phyloP scores from a whole-genome alignment of 2,797 vertebrate species.

The Halcyon chelicuti region DNA sequence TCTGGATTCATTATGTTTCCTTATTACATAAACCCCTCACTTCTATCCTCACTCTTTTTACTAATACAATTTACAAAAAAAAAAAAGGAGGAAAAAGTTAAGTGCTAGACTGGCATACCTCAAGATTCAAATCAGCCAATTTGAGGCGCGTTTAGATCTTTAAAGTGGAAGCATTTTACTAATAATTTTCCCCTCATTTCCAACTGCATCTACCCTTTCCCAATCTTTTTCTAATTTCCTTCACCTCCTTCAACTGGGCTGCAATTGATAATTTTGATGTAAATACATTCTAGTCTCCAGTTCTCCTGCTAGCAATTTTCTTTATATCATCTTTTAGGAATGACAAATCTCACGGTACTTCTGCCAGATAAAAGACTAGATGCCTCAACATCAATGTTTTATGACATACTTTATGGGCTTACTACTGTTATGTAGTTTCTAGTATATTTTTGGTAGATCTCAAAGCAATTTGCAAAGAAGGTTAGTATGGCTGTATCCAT shows the following conservation, averaged over 20 bases:
- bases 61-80: background rate
- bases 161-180: background rate
- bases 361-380: background rate
- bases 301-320: background rate
- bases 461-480: background rate
- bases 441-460: background rate
- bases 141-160: background rate
- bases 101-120: background rate
- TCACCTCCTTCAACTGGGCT: background rate
- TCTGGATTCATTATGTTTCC: fast-evolving
- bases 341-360: background rate
- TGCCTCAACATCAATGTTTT: background rate
- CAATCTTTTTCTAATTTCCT: background rate
- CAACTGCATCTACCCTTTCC: background rate
- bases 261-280: background rate
- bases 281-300: background rate
- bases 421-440: background rate
- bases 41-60: background rate
- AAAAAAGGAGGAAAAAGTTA: background rate
- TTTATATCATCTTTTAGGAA: background rate
- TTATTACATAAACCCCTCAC: background rate
- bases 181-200: background rate
- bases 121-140: background rate
- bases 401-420: background rate
- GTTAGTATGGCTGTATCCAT: fast-evolving